Evolutionary conservation across 2,888 invertebrate genomes (phyloP).

Genomic region (Leucoptera coffeella): DNA sequence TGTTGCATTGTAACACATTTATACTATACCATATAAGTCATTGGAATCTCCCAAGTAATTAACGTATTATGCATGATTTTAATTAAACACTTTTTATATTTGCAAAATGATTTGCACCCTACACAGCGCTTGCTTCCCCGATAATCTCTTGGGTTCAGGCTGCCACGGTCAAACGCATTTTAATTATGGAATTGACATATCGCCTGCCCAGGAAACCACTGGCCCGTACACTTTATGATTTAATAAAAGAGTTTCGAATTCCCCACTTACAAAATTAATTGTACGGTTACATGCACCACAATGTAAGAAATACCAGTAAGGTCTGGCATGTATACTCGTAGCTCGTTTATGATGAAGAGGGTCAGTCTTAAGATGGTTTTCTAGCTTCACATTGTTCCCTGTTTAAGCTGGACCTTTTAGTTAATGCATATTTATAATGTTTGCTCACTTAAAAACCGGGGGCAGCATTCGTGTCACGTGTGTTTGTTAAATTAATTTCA

Average conservation of each 20-base stretch:
- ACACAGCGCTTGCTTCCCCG: too few species aligned
- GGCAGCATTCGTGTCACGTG: constrained; percentile 16
- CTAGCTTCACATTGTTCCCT: too few species aligned
- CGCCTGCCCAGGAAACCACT: constrained; percentile 16
- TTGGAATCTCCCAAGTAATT: too few species aligned
- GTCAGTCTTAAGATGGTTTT: too few species aligned
- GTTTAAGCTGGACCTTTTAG: constrained; percentile 24
- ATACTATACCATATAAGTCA: too few species aligned
- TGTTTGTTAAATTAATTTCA: constrained; percentile 25
- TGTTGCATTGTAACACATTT: too few species aligned
- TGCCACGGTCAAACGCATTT: constrained; percentile 46
- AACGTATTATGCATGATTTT: too few species aligned
- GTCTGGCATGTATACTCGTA: too few species aligned
- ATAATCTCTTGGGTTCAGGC: constrained; percentile 30
- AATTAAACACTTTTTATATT: too few species aligned
- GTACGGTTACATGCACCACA: constrained; percentile 12
- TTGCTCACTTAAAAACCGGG: constrained; percentile 23
- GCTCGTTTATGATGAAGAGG: too few species aligned
- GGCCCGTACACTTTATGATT: constrained; percentile 33
- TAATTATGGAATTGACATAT: constrained; percentile 53
- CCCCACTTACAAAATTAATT: constrained; percentile 33
- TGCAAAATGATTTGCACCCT: too few species aligned
- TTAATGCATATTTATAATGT: constrained; percentile 48
- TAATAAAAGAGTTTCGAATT: constrained; percentile 40
- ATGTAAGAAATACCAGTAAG: too few species aligned